Conservation (phyloP, 2,113 vertebrate species). For the human region GRCh38 chr13:105933501-105934000, state of each 20-base stretch:
- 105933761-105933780: background rate
- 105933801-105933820: background rate
- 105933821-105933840: conserved; percentile 4
- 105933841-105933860: background rate
- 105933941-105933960: conserved; percentile 28
- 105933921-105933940: conserved; percentile 49
- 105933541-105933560: background rate
- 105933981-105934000: conserved; percentile 28
- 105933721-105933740: background rate
- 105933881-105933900: conserved; percentile 62
- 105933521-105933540: background rate
- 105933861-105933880: conserved; percentile 42
- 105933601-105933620: background rate
- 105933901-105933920: conserved; percentile 64
- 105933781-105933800: background rate
- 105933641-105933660: background rate
- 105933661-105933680: background rate
- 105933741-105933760: background rate
- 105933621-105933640: background rate
- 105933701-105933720: background rate
- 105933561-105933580: background rate
- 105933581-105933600: background rate
- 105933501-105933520: background rate
- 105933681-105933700: background rate
- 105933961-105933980: conserved; percentile 22